Evolutionary conservation across 2,797 vertebrate species (phyloP).

Genomic region (Hippopotamyrus pictus): DNA sequence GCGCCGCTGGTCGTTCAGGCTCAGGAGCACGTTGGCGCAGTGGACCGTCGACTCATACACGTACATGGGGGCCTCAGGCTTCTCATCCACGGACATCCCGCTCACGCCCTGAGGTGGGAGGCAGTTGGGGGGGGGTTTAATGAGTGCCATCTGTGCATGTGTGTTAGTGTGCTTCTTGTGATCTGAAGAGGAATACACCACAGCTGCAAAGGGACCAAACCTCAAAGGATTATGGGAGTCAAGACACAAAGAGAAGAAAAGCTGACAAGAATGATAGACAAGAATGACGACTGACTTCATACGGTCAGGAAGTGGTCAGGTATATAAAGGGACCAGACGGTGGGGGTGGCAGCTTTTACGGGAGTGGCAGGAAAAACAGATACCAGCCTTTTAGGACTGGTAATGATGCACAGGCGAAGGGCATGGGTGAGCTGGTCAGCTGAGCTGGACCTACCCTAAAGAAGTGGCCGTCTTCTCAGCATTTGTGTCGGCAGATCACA

Average conservation of each 20-base stretch:
- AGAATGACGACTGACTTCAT: neutral
- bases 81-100: slow-evolving; percentile 99
- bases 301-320: neutral
- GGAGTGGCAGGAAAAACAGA: neutral
- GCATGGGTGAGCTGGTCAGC: neutral
- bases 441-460: neutral
- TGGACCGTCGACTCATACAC: slow-evolving; percentile 99
- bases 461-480: neutral
- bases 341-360: neutral
- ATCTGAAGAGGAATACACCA: neutral
- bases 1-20: slow-evolving; percentile 98
- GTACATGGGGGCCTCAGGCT: slow-evolving; percentile 99
- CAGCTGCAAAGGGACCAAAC: neutral
- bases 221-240: neutral
- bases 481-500: neutral
- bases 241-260: neutral
- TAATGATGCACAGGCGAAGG: neutral
- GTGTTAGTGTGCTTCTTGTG: neutral
- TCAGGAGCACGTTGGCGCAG: slow-evolving; percentile 99
- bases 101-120: slow-evolving; percentile 83
- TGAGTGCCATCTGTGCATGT: neutral
- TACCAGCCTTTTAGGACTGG: neutral
- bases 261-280: neutral
- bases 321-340: neutral
- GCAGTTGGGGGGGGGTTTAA: neutral